Evolutionary conservation across 2,888 invertebrate species (phyloP).

Genomic region (Pheosia tremula): DNA sequence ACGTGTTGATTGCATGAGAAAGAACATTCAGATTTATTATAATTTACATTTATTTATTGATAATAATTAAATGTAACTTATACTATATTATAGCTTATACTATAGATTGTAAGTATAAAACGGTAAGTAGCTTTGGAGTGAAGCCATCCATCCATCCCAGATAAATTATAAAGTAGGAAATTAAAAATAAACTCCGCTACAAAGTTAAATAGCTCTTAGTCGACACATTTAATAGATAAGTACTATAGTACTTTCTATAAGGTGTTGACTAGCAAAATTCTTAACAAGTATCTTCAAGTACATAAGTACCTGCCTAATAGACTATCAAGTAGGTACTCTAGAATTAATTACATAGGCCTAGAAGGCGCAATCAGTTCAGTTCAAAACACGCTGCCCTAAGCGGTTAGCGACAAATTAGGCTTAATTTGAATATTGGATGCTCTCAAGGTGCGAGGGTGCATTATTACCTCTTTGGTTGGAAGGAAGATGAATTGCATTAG

Average conservation of each 20-base stretch:
- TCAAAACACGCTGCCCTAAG: constrained; percentile 7
- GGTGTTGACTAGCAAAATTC: background rate
- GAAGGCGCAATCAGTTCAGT: constrained; percentile 6
- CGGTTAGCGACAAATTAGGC: constrained; percentile 7
- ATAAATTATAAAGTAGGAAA: too few relatives aligned
- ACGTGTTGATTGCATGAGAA: too few relatives aligned
- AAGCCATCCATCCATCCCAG: too few relatives aligned
- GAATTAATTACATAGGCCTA: constrained; percentile 1
- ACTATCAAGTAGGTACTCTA: constrained; percentile 7
- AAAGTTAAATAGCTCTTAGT: too few relatives aligned
- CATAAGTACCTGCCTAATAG: background rate
- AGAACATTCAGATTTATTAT: too few relatives aligned
- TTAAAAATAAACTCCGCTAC: too few relatives aligned
- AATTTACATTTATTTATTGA: too few relatives aligned
- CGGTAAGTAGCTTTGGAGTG: too few relatives aligned
- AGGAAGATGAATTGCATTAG: background rate
- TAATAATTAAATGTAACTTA: too few relatives aligned
- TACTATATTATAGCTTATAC: too few relatives aligned
- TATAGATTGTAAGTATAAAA: too few relatives aligned
- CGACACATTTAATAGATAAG: too few relatives aligned
- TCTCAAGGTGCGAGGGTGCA: constrained; percentile 6
- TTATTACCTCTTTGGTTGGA: constrained; percentile 6
- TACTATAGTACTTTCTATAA: background rate
- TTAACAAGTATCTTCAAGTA: background rate
- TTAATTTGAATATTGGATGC: constrained; percentile 8